Base-by-base conservation (phyloP, 2,888 invertebrate genomes). In the Labia minor region DNA sequence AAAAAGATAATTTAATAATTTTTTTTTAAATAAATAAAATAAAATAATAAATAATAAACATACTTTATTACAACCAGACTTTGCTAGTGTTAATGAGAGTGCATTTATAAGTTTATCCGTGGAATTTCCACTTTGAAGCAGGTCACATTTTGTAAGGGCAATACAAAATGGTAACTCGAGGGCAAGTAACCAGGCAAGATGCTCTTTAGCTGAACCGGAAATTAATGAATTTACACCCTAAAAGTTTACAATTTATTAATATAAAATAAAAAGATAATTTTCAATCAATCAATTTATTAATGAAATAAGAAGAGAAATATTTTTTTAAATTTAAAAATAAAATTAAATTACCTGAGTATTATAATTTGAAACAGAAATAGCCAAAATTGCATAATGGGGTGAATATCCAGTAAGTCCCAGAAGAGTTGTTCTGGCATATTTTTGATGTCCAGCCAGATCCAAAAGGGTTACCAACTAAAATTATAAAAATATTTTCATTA, bases 361-460 rank as follows among this genome's bases (percentile, higher is more conserved):
- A 33, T 16, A 19, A 63, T 1, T 61, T 21, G 14, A 16, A n/a
- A 70, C 69, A 75, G 84, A 83, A 72, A 92, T 87, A 37, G 92
- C 90, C 65, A 94, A 81, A 88, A 94, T 87, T 33, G 89, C 91
- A 77, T 90, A 91, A 78, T 97, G 95, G 0, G 96, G 96, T 0
- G 87, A 89, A 79, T 95, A 94, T 0, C 95, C 94, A 2, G 93
- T 93, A 37, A 98, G 81, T 0, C 97, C 98, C 77, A 94, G 90
- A 37, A 97, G 87, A 1, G 98, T 98, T 65, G 98, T 98, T 70
- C 92, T 85, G 76, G 97, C 85, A 76, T 98, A 99, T 77, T 97
- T 96, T 72, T 90, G 86, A 79, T 98, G 96, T 0, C 98, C 98
- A 1, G 97, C 97, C 72, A 98, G 81, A 79, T 99, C 98, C 74